Conservation (phyloP, 2,113 vertebrate genomes). For the Oreotrochilus melanogaster region DNA sequence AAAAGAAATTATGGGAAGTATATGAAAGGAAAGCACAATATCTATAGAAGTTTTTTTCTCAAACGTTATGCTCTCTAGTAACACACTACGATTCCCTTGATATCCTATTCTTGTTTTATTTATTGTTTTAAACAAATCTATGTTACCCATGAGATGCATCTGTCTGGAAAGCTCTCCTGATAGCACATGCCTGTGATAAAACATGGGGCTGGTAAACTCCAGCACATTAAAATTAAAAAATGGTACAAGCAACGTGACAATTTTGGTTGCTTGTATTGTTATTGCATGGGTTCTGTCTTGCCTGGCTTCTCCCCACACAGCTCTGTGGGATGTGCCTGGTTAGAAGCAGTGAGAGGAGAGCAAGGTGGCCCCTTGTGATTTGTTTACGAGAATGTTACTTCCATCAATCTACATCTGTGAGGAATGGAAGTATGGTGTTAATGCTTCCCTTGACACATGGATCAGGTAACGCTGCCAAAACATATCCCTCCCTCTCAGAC, state of each 20-base stretch:
- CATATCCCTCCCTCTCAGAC: not conserved
- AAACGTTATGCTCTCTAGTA: not conserved
- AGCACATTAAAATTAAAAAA: not conserved
- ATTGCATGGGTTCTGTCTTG: not conserved
- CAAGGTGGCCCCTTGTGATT: not conserved
- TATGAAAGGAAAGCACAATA: not conserved
- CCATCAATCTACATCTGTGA: conserved; percentile 10
- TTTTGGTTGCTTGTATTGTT: not conserved
- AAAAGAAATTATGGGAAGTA: not conserved
- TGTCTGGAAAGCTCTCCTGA: conserved; percentile 3
- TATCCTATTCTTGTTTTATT: not conserved
- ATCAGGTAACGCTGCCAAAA: conserved; percentile 41
- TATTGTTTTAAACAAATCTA: not conserved
- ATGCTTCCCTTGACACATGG: conserved; percentile 48
- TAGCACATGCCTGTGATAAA: not conserved
- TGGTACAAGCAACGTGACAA: not conserved
- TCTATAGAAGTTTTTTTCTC: not conserved
- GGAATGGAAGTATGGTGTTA: not conserved
- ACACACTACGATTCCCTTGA: rapidly evolving
- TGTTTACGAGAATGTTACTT: conserved; percentile 23
- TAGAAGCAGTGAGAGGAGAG: not conserved
- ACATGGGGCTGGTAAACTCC: not conserved
- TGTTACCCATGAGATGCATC: not conserved
- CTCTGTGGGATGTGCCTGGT: not conserved
- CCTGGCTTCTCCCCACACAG: not conserved